Evolutionary conservation across 2,113 vertebrate genomes (phyloP), one percentile per base, ranked within the genome.

Genomic region (Cacatua alba): DNA sequence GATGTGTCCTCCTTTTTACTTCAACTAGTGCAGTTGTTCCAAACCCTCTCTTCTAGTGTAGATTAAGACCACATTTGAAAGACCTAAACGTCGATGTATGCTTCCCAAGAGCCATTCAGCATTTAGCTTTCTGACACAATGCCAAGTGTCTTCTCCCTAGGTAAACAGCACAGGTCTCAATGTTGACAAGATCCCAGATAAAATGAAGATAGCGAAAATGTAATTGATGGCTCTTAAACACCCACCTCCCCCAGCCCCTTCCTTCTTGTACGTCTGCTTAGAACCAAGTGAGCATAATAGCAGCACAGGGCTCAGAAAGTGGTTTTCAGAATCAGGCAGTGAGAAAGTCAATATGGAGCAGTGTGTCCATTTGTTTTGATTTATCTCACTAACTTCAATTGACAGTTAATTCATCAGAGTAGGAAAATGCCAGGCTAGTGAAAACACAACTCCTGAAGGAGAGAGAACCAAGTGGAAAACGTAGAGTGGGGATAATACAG

Each of bases 331-430:
- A 97, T 97, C 96, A 95, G 97, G 97, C 97, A 75, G 96, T 83
- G 96, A 96, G 97, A 97, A 98, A 98, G 98, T 97, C 97, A 97
- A 98, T 97, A 97, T 95, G 96, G 96, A 89, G 93, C 98, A 97
- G 95, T 8, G 96, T 96, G 96, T 96, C 98, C 97, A 98, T 98
- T 98, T 98, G 98, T 98, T 98, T 98, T 98, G 98, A 98, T 97
- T 98, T 98, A 97, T 97, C 98, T 98, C 98, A 95, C 98, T 98
- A 98, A 98, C 98, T 98, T 97, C 97, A 97, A 97, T 95, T 98
- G 98, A 98, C 97, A 97, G 97, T 97, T 97, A 97, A 97, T 98
- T 98, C 98, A 97, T 98, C 97, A 96, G 98, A 97, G 98, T 93
- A 96, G 97, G 97, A 98, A 98, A 97, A 94, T 21, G 97, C 96